Evolutionary conservation across 1,140 invertebrate genomes (phyloP).

Genomic region (Brachionus koreanus): DNA sequence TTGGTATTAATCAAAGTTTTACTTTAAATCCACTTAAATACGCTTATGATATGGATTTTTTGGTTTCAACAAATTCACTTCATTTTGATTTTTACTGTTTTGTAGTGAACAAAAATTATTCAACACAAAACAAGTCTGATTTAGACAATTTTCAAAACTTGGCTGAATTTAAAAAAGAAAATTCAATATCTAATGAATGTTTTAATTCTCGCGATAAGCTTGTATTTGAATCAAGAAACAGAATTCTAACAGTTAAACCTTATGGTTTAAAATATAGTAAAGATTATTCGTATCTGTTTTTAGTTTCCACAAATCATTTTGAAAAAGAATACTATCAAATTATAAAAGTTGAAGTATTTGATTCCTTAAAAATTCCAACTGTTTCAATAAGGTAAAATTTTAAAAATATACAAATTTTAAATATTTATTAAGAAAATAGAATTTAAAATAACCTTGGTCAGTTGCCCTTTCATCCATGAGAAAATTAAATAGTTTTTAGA

Average conservation of each 20-base stretch:
- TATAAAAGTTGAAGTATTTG: background rate
- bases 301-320: background rate
- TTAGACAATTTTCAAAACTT: background rate
- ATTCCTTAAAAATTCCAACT: background rate
- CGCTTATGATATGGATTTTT: slow-evolving; percentile 8
- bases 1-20: background rate
- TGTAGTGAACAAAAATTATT: background rate
- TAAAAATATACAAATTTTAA: background rate
- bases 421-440: too few species aligned
- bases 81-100: slow-evolving; percentile 1
- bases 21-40: background rate
- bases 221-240: background rate
- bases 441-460: too few species aligned
- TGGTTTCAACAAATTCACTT: background rate
- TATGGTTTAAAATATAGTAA: background rate
- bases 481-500: too few species aligned
- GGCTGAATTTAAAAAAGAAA: background rate
- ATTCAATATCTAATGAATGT: background rate
- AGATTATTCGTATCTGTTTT: background rate
- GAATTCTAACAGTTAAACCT: background rate
- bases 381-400: background rate
- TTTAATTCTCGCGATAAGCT: background rate
- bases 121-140: background rate
- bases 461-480: too few species aligned
- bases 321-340: background rate